These are phyloP conservation scores for Promerops cafer DNA, from an alignment of 2,113 vertebrate species.

Conservation along the genomic window DNA sequence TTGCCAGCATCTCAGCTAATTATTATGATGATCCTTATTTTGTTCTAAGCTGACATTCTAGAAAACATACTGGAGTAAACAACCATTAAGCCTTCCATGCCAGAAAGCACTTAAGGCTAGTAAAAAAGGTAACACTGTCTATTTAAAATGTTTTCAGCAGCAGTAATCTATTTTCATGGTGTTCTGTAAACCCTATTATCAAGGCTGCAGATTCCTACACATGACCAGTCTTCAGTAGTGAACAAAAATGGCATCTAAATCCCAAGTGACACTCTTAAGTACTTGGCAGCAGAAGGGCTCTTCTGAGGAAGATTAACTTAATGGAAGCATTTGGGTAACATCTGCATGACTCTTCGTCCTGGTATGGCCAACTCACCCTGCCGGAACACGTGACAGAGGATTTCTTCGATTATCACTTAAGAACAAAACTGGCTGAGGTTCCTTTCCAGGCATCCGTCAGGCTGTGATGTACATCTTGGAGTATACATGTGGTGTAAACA, in stretches of 20 bases:
- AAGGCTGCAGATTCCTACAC: slow-evolving; percentile 61
- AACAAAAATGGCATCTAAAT: slow-evolving; percentile 69
- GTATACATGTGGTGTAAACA: neutral
- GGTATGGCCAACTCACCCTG: slow-evolving; percentile 59
- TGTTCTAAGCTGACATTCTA: neutral
- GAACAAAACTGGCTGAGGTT: slow-evolving; percentile 60
- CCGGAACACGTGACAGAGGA: slow-evolving; percentile 57
- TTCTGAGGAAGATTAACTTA: slow-evolving; percentile 74
- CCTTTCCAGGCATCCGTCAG: neutral
- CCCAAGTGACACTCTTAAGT: slow-evolving; percentile 65
- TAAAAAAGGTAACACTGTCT: slow-evolving; percentile 39
- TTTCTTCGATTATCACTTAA: slow-evolving; percentile 63
- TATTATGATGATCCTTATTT: neutral
- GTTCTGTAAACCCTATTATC: slow-evolving; percentile 58
- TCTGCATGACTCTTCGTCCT: slow-evolving; percentile 58
- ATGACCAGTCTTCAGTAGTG: slow-evolving; percentile 56
- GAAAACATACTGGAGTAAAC: neutral
- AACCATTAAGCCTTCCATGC: neutral
- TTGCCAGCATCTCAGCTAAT: neutral
- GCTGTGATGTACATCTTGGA: neutral
- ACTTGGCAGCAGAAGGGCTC: slow-evolving; percentile 69
- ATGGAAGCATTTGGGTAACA: slow-evolving; percentile 70
- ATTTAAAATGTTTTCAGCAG: slow-evolving; percentile 24
- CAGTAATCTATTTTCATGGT: slow-evolving; percentile 55
- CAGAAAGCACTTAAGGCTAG: neutral